phyloP scores from a whole-genome alignment of 2,888 invertebrate genomes.

The Arge pagana region DNA sequence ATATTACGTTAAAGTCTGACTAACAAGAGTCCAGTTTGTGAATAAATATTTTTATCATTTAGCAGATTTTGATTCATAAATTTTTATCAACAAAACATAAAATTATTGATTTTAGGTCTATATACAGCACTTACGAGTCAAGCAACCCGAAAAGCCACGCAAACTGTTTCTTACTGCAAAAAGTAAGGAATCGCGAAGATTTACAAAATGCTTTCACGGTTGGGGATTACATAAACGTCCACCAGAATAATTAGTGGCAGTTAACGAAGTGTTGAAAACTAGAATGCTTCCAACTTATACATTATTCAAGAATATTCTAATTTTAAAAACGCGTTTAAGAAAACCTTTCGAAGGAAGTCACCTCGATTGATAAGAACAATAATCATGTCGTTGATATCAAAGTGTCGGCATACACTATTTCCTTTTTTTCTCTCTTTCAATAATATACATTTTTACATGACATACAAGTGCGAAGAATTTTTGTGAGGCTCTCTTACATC shows the following conservation, averaged over 20 bases:
- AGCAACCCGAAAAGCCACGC: constrained; percentile 88
- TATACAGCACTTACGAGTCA: constrained; percentile 94
- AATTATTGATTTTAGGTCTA: constrained; percentile 73
- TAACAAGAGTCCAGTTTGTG: background rate
- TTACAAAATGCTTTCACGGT: constrained; percentile 98
- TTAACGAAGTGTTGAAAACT: constrained; percentile 7
- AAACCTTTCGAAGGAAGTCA: too few relatives aligned
- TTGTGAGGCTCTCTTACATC: too few relatives aligned
- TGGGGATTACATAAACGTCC: constrained; percentile 91
- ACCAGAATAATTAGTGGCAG: constrained; percentile 64
- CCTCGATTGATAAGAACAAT: background rate
- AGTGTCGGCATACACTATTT: too few relatives aligned
- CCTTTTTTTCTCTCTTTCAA: too few relatives aligned
- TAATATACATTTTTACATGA: too few relatives aligned
- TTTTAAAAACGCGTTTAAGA: too few relatives aligned
- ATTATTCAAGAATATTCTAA: constrained; percentile 15
- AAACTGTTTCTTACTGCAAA: constrained; percentile 94
- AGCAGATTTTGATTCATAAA: background rate
- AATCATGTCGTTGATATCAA: too few relatives aligned
- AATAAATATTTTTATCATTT: background rate
- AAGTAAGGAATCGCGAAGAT: constrained; percentile 92
- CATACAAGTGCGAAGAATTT: too few relatives aligned
- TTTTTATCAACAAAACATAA: constrained; percentile 21
- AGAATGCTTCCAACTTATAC: constrained; percentile 13
- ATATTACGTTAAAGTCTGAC: constrained; percentile 5